Percentiles rank a stretch among this genome's conserved stretches.
These are phyloP conservation scores for Nymphalis urticae DNA, from an alignment of 2,888 invertebrate species.

Conservation along the genomic window DNA sequence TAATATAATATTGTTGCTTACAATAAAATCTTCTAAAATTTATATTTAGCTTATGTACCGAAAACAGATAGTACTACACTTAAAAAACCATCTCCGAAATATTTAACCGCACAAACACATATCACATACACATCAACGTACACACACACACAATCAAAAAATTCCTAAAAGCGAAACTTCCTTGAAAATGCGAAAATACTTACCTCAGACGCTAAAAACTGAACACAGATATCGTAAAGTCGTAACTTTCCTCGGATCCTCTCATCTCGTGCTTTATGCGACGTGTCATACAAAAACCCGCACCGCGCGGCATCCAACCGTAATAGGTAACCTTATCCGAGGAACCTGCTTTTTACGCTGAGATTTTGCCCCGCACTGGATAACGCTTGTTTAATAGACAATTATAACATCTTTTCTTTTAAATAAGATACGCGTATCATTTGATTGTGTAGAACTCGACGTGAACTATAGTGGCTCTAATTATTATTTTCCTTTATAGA, in stretches of 20 bases:
- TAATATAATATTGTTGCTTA: too few relatives aligned
- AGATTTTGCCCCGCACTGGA: conserved; percentile 43
- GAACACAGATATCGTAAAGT: conserved; percentile 22
- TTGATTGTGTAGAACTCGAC: not conserved
- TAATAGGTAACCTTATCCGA: conserved; percentile 72
- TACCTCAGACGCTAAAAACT: conserved; percentile 11
- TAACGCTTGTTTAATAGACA: conserved; percentile 43
- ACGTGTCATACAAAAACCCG: conserved; percentile 51
- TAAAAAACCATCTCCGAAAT: too few relatives aligned
- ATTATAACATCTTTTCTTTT: conserved; percentile 34
- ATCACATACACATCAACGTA: not conserved
- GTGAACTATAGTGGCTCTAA: not conserved
- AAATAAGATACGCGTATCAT: conserved; percentile 8
- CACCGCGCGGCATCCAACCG: conserved; percentile 60
- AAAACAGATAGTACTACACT: too few relatives aligned
- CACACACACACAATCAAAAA: not conserved
- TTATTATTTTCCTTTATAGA: not conserved
- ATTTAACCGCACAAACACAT: too few relatives aligned
- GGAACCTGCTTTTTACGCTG: conserved; percentile 56
- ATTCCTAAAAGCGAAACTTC: conserved; percentile 12
- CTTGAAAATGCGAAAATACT: conserved; percentile 19
- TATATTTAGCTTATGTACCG: too few relatives aligned
- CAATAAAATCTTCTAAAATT: too few relatives aligned
- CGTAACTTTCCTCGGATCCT: conserved; percentile 29
- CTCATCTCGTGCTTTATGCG: conserved; percentile 43